Base-by-base conservation (phyloP, 1,140 invertebrate species). In the Trichomalopsis sarcophagae region DNA sequence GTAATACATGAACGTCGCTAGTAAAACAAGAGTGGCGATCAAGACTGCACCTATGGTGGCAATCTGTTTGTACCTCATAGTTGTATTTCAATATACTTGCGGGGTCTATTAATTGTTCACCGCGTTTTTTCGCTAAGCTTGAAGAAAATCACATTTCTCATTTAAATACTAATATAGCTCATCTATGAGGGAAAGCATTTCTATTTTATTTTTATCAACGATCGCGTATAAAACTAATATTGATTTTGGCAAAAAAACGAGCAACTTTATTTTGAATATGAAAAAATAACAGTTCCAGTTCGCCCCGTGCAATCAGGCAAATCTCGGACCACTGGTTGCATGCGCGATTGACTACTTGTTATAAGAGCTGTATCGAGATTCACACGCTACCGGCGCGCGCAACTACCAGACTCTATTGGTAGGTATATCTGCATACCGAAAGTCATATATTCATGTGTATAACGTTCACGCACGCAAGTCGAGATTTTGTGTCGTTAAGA, bases 1-100 rank as follows among this genome's bases (percentile, higher is more conserved):
- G 86, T 92, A 92, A 77, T 91, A 91, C 89, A 91, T 89, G 13
- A 91, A 74, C 30, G 86, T 86, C 2, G 88, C 87, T 10, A 91
- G 87, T 5, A 89, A 7, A 23, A 88, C 82, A 6, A 91, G 68
- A 10, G n/a, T 77, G 9, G 81, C 21, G 27, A 91, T 90, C 9
- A 91, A 82, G 30, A 86, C 85, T 6, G 82, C 85, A 27, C 90
- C 90, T 13, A 90, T 86, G 0, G 86, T 76, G 10, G 68, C 81
- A 69, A 91, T 90, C 10, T 87, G 81, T 81, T 87, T 89, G 62
- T 88, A 89, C 36, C 86, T 89, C 91, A 91, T 91, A 62, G 6
- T n/a, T 62, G 7, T 1, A n/a, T 27, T 86, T 87, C 81, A 40
- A 47, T 14, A 50, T 14, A 50, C 14, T 62, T 62, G 6, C 17